Base-by-base conservation (phyloP, 2,113 vertebrate genomes). In the Paramisgurnus dabryanus region DNA sequence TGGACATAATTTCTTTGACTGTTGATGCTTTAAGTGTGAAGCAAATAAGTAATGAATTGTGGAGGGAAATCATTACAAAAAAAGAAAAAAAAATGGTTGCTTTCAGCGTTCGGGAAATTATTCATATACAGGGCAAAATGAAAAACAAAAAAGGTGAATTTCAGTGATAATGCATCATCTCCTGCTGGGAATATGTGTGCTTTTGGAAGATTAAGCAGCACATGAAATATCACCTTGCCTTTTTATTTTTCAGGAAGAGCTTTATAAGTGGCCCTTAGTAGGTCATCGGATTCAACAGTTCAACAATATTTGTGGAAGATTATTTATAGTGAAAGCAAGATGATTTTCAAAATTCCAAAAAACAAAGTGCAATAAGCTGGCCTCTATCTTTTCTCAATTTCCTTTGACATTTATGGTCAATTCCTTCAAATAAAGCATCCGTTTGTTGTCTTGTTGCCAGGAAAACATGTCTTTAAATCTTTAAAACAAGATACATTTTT, bases 221-320 rank as follows among this genome's bases (percentile, higher is more conserved):
- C 11, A 60, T 53, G 69, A 83, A 76, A 72, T 47, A 60, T 80
- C 50, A 49, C 66, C 47, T 77, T 70, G 61, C 67, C 47, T 80
- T 67, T 71, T 67, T 34, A 41, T 79, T 80, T 74, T 67, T 6
- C 65, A 45, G 49, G 69, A 55, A 57, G 40, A 74, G 63, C 65
- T 43, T 67, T 66, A 80, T 75, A 66, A 66, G 41, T 60, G 22
- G 58, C 18, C 50, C 61, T 66, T 67, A 55, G 49, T 57, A 39
- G 70, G 43, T 75, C 79, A 75, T 57, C 7, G 5, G 9, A 80
- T 67, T 67, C 40, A 34, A 17, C 63, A 57, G 17, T 67, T 73
- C 4, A 34, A 34, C 27, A 34, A 34, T 34, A 76, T 22, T 27
- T 77, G 72, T 27, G 58, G 63, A 77, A 66, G 57, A 60, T n/a